phyloP scores from a whole-genome alignment of 1,140 invertebrate genomes.

The Calosoma granatense region DNA sequence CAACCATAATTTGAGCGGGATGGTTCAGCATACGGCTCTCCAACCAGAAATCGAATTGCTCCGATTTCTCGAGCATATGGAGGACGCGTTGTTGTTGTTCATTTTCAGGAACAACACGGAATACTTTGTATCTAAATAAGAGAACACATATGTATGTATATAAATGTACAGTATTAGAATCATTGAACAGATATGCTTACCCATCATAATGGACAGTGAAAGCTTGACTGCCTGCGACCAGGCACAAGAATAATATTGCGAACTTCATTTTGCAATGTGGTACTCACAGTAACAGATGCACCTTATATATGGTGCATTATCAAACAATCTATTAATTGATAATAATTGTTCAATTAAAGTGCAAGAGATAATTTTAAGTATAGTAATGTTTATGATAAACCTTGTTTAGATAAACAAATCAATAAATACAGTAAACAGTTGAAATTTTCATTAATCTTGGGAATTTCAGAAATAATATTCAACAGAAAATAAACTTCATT shows the following conservation, averaged over 20 bases:
- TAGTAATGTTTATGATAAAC: too few species aligned
- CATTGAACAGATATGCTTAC: background rate
- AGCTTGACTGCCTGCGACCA: background rate
- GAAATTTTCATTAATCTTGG: too few species aligned
- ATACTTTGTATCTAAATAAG: conserved; percentile 11
- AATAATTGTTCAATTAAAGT: too few species aligned
- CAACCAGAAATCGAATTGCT: background rate
- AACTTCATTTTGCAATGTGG: too few species aligned
- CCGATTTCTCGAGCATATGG: background rate
- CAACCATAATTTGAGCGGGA: background rate
- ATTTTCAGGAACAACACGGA: background rate
- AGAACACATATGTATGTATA: background rate
- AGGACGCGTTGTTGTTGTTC: background rate
- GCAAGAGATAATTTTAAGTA: too few species aligned
- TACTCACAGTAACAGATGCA: too few species aligned
- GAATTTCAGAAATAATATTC: too few species aligned
- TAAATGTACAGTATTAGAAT: background rate
- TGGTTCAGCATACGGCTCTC: background rate
- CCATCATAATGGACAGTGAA: background rate
- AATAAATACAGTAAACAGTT: too few species aligned
- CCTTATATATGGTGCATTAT: too few species aligned
- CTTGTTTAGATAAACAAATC: too few species aligned
- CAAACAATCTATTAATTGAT: too few species aligned
- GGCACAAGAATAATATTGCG: background rate
- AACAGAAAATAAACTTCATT: too few species aligned